Conservation (phyloP, 2,113 vertebrate genomes). For the Rhea americana region DNA sequence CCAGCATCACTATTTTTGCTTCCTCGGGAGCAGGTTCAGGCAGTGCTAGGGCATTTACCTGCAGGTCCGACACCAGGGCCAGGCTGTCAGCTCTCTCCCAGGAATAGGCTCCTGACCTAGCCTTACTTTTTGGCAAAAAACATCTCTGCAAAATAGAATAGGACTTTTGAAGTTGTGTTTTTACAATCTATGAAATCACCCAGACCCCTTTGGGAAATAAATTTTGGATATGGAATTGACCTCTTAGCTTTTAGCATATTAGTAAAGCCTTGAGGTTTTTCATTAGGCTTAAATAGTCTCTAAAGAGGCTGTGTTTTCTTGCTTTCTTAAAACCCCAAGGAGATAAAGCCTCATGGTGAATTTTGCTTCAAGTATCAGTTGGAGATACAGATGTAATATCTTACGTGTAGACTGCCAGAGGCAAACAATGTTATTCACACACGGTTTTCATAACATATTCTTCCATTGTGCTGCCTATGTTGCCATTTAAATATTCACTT, state of each 20-base stretch:
- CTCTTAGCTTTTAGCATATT: conserved; percentile 23
- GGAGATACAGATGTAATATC: background rate
- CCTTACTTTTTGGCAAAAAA: background rate
- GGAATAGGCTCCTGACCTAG: background rate
- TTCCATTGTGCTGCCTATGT: background rate
- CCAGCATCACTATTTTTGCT: fast-evolving
- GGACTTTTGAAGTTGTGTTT: conserved; percentile 41
- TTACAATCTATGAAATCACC: conserved; percentile 62
- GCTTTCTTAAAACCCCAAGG: background rate
- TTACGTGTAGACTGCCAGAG: conserved; percentile 5
- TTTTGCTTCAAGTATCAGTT: background rate
- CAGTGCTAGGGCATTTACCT: background rate
- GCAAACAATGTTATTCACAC: background rate
- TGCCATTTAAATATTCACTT: background rate
- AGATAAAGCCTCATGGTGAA: background rate
- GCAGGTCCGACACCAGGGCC: background rate
- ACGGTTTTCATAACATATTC: background rate
- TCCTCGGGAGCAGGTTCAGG: background rate
- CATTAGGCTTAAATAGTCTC: conserved; percentile 35
- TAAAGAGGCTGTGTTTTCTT: background rate
- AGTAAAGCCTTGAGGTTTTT: conserved; percentile 35
- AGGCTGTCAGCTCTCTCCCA: background rate
- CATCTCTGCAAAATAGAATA: conserved; percentile 38
- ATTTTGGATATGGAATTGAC: conserved; percentile 48
- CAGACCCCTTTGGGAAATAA: conserved; percentile 60